Percentiles rank a stretch among this genome's conserved stretches.
Conservation (phyloP, 2,797 vertebrate species). For the Tenualosa thibaudeaui region DNA sequence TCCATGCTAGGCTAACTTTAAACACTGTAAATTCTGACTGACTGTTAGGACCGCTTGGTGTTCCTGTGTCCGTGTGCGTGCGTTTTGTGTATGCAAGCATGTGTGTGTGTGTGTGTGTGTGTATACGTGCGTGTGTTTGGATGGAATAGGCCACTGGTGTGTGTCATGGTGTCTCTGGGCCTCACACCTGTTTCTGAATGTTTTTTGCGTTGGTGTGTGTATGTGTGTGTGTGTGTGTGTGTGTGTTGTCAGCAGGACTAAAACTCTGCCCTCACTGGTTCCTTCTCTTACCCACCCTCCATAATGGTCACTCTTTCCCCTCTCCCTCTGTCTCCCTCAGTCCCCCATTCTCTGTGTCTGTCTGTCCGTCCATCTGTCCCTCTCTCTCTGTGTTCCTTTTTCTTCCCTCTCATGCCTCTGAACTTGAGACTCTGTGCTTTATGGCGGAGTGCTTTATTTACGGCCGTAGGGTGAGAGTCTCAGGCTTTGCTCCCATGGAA, state of each 20-base stretch:
- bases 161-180: constrained; percentile 40
- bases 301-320: constrained; percentile 30
- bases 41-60: constrained; percentile 53
- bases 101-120: not conserved
- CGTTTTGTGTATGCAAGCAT: not conserved
- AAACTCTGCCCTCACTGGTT: not conserved
- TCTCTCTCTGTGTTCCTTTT: not conserved
- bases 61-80: constrained; percentile 12
- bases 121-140: not conserved
- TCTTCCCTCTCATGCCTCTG: not conserved
- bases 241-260: not conserved
- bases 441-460: not conserved
- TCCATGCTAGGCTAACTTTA: constrained; percentile 66
- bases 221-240: not conserved
- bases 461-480: not conserved
- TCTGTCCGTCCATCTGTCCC: not conserved
- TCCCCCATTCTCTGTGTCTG: constrained; percentile 37
- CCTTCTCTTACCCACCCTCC: not conserved
- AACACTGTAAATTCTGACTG: constrained; percentile 75
- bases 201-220: not conserved
- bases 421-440: not conserved
- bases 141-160: constrained; percentile 33
- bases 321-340: constrained; percentile 39
- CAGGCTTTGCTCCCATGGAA: not conserved
- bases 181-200: constrained; percentile 36